Conservation (phyloP, 2,888 invertebrate species). For the Nebria salina region DNA sequence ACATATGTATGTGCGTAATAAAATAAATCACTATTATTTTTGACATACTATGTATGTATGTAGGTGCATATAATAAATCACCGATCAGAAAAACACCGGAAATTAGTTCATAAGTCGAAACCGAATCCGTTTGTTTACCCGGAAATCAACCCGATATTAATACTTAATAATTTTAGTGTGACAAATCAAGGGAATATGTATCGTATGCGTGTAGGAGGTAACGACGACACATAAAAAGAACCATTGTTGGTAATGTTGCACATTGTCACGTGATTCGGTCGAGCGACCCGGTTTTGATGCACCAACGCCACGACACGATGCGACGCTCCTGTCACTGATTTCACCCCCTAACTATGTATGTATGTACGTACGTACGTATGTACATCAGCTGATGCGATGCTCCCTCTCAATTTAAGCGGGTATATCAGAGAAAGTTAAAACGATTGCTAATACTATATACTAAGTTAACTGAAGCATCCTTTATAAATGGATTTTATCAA, state of each 20-base stretch:
- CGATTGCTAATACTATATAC: conserved; percentile 62
- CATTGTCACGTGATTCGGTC: conserved; percentile 6
- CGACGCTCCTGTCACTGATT: conserved; percentile 53
- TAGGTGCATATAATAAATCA: not conserved
- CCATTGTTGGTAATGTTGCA: conserved; percentile 55
- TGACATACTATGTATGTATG: no score
- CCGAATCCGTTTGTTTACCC: conserved; percentile 37
- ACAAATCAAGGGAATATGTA: conserved; percentile 47
- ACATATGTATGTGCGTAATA: not conserved
- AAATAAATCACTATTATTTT: not conserved
- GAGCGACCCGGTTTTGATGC: conserved; percentile 3
- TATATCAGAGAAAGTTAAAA: conserved; percentile 52
- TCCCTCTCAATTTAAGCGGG: no score
- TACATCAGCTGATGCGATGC: conserved; percentile 57
- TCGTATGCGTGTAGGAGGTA: no score
- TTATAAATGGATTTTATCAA: conserved; percentile 65
- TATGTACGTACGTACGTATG: no score
- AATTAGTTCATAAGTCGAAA: conserved; percentile 43
- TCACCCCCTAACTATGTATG: conserved; percentile 57
- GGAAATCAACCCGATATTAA: conserved; percentile 32
- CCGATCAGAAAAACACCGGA: conserved; percentile 12
- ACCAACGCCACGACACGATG: not conserved
- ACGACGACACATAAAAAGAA: conserved; percentile 61
- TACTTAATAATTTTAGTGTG: conserved; percentile 32
- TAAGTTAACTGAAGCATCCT: conserved; percentile 62